These are phyloP conservation scores for Holacanthella duospinosa DNA, from an alignment of 2,888 invertebrate species.

Conservation along the genomic window DNA sequence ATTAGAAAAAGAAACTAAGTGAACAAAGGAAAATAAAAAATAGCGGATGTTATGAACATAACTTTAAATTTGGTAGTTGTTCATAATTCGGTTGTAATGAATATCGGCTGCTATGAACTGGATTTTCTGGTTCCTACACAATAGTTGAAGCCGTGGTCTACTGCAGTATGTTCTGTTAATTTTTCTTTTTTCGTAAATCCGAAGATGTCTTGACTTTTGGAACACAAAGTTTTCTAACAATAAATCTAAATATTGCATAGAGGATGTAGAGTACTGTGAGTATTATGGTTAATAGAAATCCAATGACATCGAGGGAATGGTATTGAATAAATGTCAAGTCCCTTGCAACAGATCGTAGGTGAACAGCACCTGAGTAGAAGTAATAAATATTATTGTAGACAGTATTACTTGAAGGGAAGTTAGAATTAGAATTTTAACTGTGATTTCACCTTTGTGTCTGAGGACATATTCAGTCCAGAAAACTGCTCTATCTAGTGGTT, in stretches of 20 bases:
- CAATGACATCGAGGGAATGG: slow-evolving; percentile 32
- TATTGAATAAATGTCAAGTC: slow-evolving; percentile 31
- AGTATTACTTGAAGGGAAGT: too few species aligned
- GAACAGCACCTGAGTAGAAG: slow-evolving; percentile 36
- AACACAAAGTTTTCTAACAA: background rate
- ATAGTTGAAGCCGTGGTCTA: too few species aligned
- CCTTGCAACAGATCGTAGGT: slow-evolving; percentile 32
- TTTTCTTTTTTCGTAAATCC: background rate
- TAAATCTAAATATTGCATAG: background rate
- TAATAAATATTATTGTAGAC: too few species aligned
- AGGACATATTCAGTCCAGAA: slow-evolving; percentile 33
- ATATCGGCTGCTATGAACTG: too few species aligned
- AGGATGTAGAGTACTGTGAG: background rate
- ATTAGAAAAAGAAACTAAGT: too few species aligned
- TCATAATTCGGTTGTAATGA: too few species aligned
- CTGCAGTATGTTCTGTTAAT: too few species aligned
- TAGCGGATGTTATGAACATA: too few species aligned
- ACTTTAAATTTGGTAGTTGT: too few species aligned
- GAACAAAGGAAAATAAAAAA: too few species aligned
- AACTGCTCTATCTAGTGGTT: slow-evolving; percentile 29
- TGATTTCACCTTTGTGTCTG: slow-evolving; percentile 33
- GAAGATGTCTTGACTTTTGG: background rate
- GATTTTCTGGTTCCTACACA: too few species aligned
- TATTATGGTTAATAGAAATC: background rate
- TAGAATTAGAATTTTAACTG: too few species aligned